phyloP scores from a whole-genome alignment of 2,113 vertebrate species.

The Limanda limanda region DNA sequence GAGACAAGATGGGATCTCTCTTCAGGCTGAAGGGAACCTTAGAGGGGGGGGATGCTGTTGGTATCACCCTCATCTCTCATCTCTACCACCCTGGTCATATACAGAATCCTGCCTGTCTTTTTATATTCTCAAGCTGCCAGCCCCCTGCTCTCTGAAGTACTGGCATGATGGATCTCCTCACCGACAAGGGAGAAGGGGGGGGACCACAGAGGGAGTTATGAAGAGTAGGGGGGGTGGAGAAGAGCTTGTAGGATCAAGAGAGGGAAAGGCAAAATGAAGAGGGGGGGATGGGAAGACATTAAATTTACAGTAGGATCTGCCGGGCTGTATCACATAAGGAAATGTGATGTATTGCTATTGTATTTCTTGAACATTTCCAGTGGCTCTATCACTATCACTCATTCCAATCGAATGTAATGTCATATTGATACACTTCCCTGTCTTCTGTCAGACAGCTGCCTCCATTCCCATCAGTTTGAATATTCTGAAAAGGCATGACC shows the following conservation, averaged over 20 bases:
- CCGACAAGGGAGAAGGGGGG: slow-evolving; percentile 28
- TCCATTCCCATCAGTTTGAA: slow-evolving; percentile 20
- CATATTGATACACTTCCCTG: background rate
- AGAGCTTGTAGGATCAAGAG: slow-evolving; percentile 31
- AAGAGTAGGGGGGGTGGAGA: background rate
- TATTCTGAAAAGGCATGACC: background rate
- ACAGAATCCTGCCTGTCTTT: slow-evolving; percentile 31
- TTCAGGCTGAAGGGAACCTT: slow-evolving; percentile 18
- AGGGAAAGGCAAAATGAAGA: slow-evolving; percentile 35
- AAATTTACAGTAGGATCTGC: slow-evolving; percentile 32
- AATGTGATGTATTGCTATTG: slow-evolving; percentile 29
- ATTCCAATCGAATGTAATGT: slow-evolving; percentile 6
- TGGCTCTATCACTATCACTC: background rate
- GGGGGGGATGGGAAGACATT: slow-evolving; percentile 51
- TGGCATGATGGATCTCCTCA: slow-evolving; percentile 51
- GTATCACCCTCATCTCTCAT: slow-evolving; percentile 43
- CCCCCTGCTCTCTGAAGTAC: slow-evolving; percentile 21
- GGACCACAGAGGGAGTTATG: background rate
- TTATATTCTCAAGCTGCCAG: slow-evolving; percentile 10
- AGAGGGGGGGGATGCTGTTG: background rate
- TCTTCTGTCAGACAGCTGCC: slow-evolving; percentile 15
- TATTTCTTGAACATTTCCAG: background rate
- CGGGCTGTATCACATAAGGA: slow-evolving; percentile 7
- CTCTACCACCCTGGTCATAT: slow-evolving; percentile 14
- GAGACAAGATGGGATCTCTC: slow-evolving; percentile 45